Percentiles rank a stretch among this genome's conserved stretches.
phyloP scores from a whole-genome alignment of 2,113 vertebrate species.

The Ceyx margarethae region DNA sequence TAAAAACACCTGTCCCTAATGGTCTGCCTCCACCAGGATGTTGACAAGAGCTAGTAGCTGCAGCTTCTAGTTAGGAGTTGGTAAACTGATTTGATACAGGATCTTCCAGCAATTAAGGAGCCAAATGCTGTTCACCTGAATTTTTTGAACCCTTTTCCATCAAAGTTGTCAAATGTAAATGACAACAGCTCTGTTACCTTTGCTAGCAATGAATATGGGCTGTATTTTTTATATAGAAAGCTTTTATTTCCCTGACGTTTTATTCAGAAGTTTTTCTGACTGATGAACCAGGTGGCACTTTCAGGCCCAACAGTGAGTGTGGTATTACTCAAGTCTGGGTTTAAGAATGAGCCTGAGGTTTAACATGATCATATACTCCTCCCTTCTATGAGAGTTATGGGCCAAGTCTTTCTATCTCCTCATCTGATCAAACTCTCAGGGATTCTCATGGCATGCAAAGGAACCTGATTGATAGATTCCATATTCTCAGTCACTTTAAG shows the following conservation, averaged over 20 bases:
- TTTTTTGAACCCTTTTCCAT: not conserved
- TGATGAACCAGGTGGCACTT: not conserved
- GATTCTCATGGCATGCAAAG: not conserved
- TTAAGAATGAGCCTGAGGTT: not conserved
- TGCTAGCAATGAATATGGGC: not conserved
- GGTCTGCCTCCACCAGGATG: not conserved
- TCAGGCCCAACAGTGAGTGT: not conserved
- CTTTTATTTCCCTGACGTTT: not conserved
- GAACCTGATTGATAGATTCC: not conserved
- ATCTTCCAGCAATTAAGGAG: not conserved
- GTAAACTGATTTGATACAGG: not conserved
- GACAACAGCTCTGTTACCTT: not conserved
- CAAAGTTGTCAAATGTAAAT: not conserved
- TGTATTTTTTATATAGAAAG: not conserved
- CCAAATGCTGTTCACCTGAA: not conserved
- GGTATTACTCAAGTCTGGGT: accelerated
- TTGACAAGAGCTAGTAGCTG: not conserved
- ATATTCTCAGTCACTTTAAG: not conserved
- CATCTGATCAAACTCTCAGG: not conserved
- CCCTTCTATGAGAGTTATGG: not conserved
- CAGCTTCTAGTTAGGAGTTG: not conserved
- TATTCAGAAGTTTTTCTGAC: not conserved
- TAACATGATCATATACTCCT: not conserved
- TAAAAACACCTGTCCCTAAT: not conserved
- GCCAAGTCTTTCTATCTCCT: not conserved